These are phyloP conservation scores for Furnarius figulus DNA, from an alignment of 2,113 vertebrate genomes.

Conservation along the genomic window DNA sequence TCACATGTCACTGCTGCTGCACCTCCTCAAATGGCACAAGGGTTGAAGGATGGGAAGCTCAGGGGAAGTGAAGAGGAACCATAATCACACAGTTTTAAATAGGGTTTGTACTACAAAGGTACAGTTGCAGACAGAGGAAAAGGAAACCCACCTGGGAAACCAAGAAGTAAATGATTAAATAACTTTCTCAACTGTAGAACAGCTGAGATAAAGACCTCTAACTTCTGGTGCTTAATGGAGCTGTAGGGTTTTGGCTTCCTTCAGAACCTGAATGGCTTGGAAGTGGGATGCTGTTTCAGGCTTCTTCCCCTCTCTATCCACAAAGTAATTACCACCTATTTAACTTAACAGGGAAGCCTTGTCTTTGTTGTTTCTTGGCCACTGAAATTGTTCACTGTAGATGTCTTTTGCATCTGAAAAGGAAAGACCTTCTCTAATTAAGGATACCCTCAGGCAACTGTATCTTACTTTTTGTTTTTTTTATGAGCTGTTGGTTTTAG, in stretches of 20 bases:
- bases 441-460: not conserved
- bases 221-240: not conserved
- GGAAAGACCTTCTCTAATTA: not conserved
- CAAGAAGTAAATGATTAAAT: not conserved
- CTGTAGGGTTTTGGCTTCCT: not conserved
- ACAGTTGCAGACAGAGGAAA: not conserved
- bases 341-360: not conserved
- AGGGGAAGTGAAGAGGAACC: not conserved
- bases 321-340: not conserved
- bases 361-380: not conserved
- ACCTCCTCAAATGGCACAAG: not conserved
- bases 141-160: not conserved
- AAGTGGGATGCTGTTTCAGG: not conserved
- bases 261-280: not conserved
- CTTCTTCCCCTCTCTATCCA: not conserved
- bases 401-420: not conserved
- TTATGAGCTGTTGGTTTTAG: not conserved
- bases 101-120: not conserved
- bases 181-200: not conserved
- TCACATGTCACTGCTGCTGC: not conserved
- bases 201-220: not conserved
- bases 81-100: not conserved
- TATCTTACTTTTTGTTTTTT: not conserved
- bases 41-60: not conserved
- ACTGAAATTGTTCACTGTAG: not conserved